phyloP scores from a whole-genome alignment of 53 echinoderm and acorn worm genomes.

The Apostichopus leukothele region DNA sequence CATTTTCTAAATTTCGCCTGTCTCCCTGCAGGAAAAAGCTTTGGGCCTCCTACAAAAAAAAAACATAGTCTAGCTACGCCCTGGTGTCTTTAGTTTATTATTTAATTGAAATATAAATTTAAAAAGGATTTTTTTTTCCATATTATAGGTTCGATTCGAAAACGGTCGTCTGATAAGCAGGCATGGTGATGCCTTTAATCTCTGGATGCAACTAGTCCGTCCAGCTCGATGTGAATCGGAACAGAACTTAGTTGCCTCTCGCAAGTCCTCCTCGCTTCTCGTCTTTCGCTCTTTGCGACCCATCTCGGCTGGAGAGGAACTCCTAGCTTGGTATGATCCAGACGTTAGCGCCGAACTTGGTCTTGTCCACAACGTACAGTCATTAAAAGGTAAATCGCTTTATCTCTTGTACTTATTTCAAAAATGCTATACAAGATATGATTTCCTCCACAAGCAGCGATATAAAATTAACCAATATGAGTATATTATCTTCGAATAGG shows the following conservation, averaged over 20 bases:
- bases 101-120: too few relatives aligned
- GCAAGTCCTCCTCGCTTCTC: conserved; percentile 32
- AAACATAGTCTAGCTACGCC: too few relatives aligned
- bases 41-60: too few relatives aligned
- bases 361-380: conserved; percentile 29
- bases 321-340: conserved; percentile 46
- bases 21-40: too few relatives aligned
- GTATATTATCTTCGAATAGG: too few relatives aligned
- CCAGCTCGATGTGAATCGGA: conserved; percentile 36
- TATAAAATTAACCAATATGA: too few relatives aligned
- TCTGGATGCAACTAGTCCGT: conserved; percentile 44
- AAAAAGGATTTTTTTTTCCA: too few relatives aligned
- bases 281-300: conserved; percentile 14
- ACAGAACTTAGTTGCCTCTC: conserved; percentile 37
- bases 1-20: too few relatives aligned
- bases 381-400: conserved; percentile 19
- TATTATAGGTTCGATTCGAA: conserved; percentile 29
- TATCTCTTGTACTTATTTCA: not conserved
- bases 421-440: too few relatives aligned
- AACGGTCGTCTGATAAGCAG: conserved; percentile 29
- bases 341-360: conserved; percentile 36
- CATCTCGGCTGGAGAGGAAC: conserved; percentile 37
- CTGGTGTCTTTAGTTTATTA: too few relatives aligned
- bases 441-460: too few relatives aligned
- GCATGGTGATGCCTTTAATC: not conserved